phyloP scores from a whole-genome alignment of 35 echinoderm and acorn worm genomes.

The Heliocidaris erythrogramma region DNA sequence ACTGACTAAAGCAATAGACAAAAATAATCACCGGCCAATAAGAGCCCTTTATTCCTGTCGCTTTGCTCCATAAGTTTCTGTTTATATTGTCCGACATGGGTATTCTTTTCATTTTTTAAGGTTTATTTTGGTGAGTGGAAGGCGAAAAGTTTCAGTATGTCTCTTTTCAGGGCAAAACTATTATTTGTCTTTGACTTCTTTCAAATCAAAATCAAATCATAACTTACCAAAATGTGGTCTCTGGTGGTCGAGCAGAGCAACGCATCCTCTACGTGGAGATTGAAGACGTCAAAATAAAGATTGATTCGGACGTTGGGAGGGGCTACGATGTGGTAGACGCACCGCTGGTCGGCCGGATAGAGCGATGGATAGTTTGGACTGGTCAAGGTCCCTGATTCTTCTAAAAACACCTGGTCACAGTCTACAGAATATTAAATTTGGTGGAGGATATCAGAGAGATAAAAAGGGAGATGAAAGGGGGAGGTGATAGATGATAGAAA shows the following conservation, averaged over 20 bases:
- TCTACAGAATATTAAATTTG: neutral
- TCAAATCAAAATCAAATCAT: neutral
- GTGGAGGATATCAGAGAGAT: neutral
- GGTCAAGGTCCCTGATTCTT: neutral
- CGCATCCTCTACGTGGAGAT: neutral
- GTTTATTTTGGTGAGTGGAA: no score
- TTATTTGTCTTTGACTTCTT: no score
- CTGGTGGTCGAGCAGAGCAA: neutral
- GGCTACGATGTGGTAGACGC: conserved; percentile 4
- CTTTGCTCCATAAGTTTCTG: no score
- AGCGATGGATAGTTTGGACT: conserved; percentile 1
- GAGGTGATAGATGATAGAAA: neutral
- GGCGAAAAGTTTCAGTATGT: no score
- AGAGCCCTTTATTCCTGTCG: no score
- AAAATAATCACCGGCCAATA: no score
- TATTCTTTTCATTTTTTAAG: no score
- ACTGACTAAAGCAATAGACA: no score
- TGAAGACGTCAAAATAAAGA: neutral
- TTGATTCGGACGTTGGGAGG: neutral
- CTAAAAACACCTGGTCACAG: conserved; percentile 24
- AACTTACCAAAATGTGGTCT: conserved; percentile 17
- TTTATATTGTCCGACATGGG: no score
- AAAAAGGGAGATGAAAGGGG: neutral
- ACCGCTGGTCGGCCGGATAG: neutral
- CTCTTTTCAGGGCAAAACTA: no score